Base-by-base conservation (phyloP, 2,888 invertebrate genomes). In the Andrena bucephala region DNA sequence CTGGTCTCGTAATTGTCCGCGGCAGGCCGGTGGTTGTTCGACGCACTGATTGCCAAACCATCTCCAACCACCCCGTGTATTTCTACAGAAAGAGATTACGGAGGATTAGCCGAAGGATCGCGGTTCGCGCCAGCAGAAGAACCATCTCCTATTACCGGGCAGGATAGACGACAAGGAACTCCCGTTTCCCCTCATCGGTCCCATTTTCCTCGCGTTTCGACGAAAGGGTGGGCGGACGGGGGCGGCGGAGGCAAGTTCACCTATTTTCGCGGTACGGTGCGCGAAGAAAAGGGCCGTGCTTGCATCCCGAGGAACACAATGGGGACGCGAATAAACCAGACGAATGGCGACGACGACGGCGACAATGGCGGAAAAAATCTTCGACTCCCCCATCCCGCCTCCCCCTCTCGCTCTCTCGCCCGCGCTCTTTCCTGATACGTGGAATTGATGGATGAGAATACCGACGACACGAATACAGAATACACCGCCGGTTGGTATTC, bases 391-490 rank as follows among this genome's bases (percentile, higher is more conserved):
- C 54, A 13, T 20, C 13, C 48, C 54, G 2, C 42, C 24, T 54
- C 4, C 7, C 8, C 33, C 48, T 31, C 65, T 13, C 24, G 8
- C 27, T 24, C 48, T 27, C 6, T 42, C 70, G 60, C 62, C 33
- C 63, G 65, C 50, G 42, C 81, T 76, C 79, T 78, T 77, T 79
- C 81, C 66, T 59, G 84, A 78, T 87, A 85, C 81, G 76, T 88
- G 81, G 84, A 85, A 88, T 85, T 88, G 88, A 88, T 88, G 85
- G 88, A 88, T 87, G 89, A 89, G 84, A 88, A 87, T 85, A 77
- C 85, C 57, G 83, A 76, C 82, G 81, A 77, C 77, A 57, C 83
- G 89, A 85, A 89, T 89, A 72, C 79, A 77, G 83, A 87, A 85
- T 87, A 88, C 83, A 86, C 78, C 78, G 79, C 54, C 75, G 77